These are phyloP conservation scores for Oriolus oriolus DNA, from an alignment of 2,113 vertebrate genomes.

Conservation along the genomic window DNA sequence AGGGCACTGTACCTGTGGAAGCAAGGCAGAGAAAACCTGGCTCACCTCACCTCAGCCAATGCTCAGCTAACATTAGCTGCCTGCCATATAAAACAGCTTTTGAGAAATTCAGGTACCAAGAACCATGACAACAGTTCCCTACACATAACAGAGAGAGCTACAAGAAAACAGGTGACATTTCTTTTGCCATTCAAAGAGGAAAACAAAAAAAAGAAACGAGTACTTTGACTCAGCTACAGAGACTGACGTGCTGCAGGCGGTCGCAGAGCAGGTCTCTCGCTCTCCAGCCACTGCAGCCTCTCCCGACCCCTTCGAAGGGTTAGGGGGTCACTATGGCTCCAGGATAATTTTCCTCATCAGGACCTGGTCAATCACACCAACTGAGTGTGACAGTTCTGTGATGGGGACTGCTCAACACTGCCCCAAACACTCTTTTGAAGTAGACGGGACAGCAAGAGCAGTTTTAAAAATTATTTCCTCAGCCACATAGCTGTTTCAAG, in stretches of 20 bases:
- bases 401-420: not conserved
- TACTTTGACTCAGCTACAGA: not conserved
- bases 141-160: not conserved
- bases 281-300: not conserved
- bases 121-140: not conserved
- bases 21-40: not conserved
- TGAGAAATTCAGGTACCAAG: not conserved
- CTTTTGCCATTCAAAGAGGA: not conserved
- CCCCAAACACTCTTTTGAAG: constrained; percentile 46
- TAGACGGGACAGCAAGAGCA: not conserved
- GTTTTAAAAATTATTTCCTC: constrained; percentile 36
- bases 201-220: not conserved
- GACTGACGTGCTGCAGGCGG: not conserved
- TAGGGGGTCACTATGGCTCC: constrained; percentile 9
- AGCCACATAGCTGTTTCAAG: not conserved
- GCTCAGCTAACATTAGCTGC: not conserved
- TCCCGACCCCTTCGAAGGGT: not conserved
- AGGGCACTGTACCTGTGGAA: not conserved
- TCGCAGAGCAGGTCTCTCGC: not conserved
- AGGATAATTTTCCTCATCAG: constrained; percentile 7
- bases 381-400: constrained; percentile 28
- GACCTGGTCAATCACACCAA: constrained; percentile 38
- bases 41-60: not conserved
- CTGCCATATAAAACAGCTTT: not conserved
- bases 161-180: not conserved